Base-by-base conservation (phyloP, 2,888 invertebrate species). In the Stratiomys singularior region DNA sequence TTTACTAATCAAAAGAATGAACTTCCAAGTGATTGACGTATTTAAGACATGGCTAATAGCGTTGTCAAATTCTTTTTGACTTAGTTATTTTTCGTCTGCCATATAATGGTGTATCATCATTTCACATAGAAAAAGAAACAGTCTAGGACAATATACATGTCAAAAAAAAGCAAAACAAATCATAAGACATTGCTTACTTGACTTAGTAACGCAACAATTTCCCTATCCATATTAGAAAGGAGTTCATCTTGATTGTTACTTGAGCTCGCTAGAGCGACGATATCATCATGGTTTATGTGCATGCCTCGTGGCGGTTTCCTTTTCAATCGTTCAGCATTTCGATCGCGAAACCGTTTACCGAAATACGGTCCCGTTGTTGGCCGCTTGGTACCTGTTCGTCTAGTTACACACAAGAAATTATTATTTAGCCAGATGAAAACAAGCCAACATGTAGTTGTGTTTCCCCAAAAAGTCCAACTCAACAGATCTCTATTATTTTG, bases 261-360 rank as follows among this genome's bases (percentile, higher is more conserved):
- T 79, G 85, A 83, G 81, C 84, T 84, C 80, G 97, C 97, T 90
- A 98, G 92, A 83, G 95, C 93, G 82, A 96, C 93, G 87, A 98
- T 91, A 90, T 98, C 98, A 88, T 98, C 98, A 89, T 97, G 95
- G 91, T 96, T 97, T 89, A 98, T 95, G 90, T 96, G 96, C 94
- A 98, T 97, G 88, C 98, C 98, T 84, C 95, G 93, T 80, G 98
- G 98, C 84, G 98, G 95, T 87, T 95, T 95, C 85, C 96, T 93
- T 88, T 92, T 92, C 89, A 92, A 91, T 87, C 87, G 86, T 81
- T 88, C 86, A 72, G 85, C 84, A 82, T 84, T 85, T 78, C 84
- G 86, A 80, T 86, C 84, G 81, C 84, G 84, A 78, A 85, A 84
- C 81, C 87, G 84, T 83, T 85, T 85, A 76, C 85, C 84, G 81